A percentile compares a stretch with the other conserved stretches of the same genome.
phyloP scores from a whole-genome alignment of 1,140 invertebrate species.

The Arion vulgaris region DNA sequence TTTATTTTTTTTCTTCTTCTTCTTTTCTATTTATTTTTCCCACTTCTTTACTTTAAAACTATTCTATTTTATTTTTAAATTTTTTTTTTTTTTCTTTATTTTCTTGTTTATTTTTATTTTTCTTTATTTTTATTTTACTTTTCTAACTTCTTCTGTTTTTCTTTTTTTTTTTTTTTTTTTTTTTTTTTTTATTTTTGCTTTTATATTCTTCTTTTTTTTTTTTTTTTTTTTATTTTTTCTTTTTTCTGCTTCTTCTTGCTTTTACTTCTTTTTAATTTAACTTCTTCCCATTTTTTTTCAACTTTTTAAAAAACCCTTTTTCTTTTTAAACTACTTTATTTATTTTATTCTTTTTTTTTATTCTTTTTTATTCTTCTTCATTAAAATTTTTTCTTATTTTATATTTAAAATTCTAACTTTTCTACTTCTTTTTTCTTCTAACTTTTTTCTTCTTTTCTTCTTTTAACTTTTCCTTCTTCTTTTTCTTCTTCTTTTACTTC shows the following conservation, averaged over 20 bases:
- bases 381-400: not conserved
- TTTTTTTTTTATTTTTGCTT: not conserved
- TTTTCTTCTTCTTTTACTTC: not conserved
- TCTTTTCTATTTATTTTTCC: not conserved
- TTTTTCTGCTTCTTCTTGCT: slow-evolving; percentile 18
- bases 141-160: not conserved
- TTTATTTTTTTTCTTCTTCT: not conserved
- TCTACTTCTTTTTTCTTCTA: not conserved
- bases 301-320: not conserved
- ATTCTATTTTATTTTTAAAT: not conserved
- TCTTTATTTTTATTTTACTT: not conserved
- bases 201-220: not conserved
- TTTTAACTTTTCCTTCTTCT: not conserved
- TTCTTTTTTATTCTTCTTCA: not conserved
- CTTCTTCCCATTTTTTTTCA: not conserved
- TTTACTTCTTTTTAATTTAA: not conserved
- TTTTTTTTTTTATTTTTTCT: not conserved
- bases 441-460: not conserved
- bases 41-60: not conserved
- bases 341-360: not conserved
- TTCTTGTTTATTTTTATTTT: not conserved
- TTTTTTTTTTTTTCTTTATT: not conserved
- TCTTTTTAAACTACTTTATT: slow-evolving; percentile 9
- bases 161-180: not conserved
- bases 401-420: too few relatives aligned